Percentiles rank a stretch among this genome's conserved stretches.
Conservation (phyloP, 2,113 vertebrate genomes). For the rabbit (Oryctolagus cuniculus) region mOryCun1.1 NC_091438.1:71444501-71445000, state of each 20-base stretch:
- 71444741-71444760: background rate
- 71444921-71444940: background rate
- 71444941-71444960: background rate
- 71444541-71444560: background rate
- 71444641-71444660: background rate
- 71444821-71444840: background rate
- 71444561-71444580: background rate
- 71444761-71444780: background rate
- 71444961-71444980: background rate
- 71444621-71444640: background rate
- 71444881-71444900: background rate
- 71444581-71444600: background rate
- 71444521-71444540: background rate
- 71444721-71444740: background rate
- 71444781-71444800: background rate
- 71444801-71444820: background rate
- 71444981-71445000: background rate
- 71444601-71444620: background rate
- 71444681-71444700: background rate
- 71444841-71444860: background rate
- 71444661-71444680: background rate
- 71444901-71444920: background rate
- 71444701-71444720: background rate
- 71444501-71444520: background rate
- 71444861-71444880: background rate